phyloP scores from a whole-genome alignment of 2,797 vertebrate species.

The Phoeniculus purpureus region DNA sequence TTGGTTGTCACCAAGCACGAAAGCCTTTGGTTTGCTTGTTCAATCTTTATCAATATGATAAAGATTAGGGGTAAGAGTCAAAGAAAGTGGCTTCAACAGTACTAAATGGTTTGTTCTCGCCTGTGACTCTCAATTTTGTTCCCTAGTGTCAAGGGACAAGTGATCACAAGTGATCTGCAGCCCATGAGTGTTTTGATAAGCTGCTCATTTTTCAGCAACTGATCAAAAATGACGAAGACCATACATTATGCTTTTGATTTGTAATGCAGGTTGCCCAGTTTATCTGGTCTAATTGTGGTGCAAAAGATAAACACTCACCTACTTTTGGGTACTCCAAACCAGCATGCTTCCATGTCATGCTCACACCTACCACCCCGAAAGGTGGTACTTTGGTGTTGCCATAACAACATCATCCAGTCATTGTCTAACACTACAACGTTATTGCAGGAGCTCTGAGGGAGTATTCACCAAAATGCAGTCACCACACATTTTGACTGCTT shows the following conservation, averaged over 20 bases:
- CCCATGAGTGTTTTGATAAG: background rate
- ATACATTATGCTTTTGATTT: background rate
- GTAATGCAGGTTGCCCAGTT: background rate
- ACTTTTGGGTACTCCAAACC: slow-evolving; percentile 32
- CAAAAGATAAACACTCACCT: slow-evolving; percentile 1
- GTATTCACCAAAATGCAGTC: slow-evolving; percentile 40
- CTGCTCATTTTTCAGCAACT: background rate
- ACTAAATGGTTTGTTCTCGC: background rate
- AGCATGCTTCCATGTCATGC: background rate
- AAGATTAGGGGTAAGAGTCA: background rate
- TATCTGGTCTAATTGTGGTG: background rate
- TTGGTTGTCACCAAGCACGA: background rate
- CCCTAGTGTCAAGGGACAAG: background rate
- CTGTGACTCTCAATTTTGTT: background rate
- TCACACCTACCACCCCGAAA: slow-evolving; percentile 29
- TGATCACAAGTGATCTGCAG: background rate
- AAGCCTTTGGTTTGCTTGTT: background rate
- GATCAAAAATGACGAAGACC: background rate
- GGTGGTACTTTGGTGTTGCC: slow-evolving; percentile 34
- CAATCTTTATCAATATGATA: background rate
- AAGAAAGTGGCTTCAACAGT: background rate
- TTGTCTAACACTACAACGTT: slow-evolving; percentile 23
- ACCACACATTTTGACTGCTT: background rate
- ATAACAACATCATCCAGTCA: slow-evolving; percentile 56
- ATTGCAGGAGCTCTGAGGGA: slow-evolving; percentile 13